Evolutionary conservation across 2,888 invertebrate genomes (phyloP).

Genomic region (Drosophila macrospina): DNA sequence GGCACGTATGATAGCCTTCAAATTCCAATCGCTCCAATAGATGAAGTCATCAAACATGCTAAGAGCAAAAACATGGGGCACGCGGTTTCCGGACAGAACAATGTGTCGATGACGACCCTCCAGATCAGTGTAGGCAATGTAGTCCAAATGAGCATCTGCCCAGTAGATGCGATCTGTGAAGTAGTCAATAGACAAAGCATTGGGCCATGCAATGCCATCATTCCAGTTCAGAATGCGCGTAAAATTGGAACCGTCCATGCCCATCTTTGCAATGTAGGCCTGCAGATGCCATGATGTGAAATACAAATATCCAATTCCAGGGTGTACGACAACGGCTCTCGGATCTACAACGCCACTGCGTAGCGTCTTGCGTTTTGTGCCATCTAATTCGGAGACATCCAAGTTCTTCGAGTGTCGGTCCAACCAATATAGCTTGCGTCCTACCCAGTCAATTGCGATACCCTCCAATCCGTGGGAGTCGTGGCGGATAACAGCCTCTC

Average conservation of each 20-base stretch:
- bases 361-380: conserved; percentile 95
- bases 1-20: conserved; percentile 95
- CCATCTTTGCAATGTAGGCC: conserved; percentile 98
- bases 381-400: conserved; percentile 97
- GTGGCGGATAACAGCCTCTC: conserved; percentile 94
- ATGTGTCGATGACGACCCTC: conserved; percentile 95
- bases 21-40: conserved; percentile 99
- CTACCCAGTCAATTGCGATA: conserved; percentile 98
- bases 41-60: conserved; percentile 96
- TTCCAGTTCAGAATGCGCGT: conserved; percentile 95
- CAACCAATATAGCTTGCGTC: conserved; percentile 97
- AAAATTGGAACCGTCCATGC: conserved; percentile 98
- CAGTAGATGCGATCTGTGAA: conserved; percentile 98
- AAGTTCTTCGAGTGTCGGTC: conserved; percentile 97
- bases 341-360: conserved; percentile 96
- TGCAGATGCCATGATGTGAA: conserved; percentile 98
- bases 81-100: conserved; percentile 91
- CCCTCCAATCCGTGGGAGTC: conserved; percentile 99
- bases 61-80: conserved; percentile 98
- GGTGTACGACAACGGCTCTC: conserved; percentile 97
- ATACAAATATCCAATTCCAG: conserved; percentile 96
- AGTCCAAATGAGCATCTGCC: conserved; percentile 99
- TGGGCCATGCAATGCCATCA: conserved; percentile 99
- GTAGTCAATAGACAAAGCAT: conserved; percentile 98
- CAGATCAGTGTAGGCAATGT: conserved; percentile 97